These are phyloP conservation scores for Balanococcus diminutus DNA, from an alignment of 2,888 invertebrate species.

Conservation along the genomic window DNA sequence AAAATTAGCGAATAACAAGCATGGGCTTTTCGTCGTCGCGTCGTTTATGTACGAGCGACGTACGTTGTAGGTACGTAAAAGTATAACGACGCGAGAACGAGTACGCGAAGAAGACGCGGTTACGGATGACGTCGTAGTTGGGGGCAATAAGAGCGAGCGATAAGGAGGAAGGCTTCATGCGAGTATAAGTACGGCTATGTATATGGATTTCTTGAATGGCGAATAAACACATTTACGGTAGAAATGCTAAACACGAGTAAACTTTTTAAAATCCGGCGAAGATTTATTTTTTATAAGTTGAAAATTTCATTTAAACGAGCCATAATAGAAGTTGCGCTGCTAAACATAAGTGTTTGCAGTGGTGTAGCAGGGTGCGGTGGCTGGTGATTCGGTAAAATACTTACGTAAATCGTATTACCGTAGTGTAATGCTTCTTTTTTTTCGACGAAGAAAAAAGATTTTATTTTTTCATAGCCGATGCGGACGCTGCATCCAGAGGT, in stretches of 20 bases:
- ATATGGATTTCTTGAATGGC: constrained; percentile 4
- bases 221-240: constrained; percentile 25
- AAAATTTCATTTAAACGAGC: constrained; percentile 25
- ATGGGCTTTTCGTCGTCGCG: neutral
- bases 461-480: too few species aligned
- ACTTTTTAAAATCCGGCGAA: constrained; percentile 21
- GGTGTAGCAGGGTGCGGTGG: neutral
- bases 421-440: neutral
- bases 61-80: too few species aligned
- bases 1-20: neutral
- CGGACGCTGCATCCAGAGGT: too few species aligned
- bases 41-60: too few species aligned
- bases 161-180: neutral
- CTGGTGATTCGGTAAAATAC: constrained; percentile 8
- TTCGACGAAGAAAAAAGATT: neutral
- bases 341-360: too few species aligned
- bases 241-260: constrained; percentile 25
- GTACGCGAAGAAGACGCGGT: neutral
- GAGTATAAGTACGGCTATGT: neutral
- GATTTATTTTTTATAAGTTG: constrained; percentile 26
- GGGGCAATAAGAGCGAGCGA: neutral
- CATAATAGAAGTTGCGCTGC: neutral
- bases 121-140: neutral
- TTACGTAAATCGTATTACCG: constrained; percentile 5
- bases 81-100: too few species aligned